phyloP scores from a whole-genome alignment of 2,888 invertebrate species.

The Amblyteles armatorius region DNA sequence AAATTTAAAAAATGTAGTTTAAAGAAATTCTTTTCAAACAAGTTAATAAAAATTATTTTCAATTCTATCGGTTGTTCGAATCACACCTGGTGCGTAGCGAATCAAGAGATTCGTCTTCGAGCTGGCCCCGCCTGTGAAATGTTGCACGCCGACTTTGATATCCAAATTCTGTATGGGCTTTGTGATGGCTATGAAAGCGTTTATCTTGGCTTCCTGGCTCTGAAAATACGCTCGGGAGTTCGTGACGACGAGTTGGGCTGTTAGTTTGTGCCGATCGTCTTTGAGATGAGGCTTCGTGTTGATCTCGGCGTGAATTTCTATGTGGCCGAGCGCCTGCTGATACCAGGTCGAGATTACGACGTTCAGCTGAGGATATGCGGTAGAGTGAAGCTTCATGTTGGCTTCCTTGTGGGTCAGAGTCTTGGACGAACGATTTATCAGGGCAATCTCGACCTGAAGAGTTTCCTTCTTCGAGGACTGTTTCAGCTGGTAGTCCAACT shows the following conservation, averaged over 20 bases:
- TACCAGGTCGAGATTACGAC: slow-evolving; percentile 80
- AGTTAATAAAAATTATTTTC: background rate
- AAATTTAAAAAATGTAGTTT: too few species aligned
- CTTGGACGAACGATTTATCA: slow-evolving; percentile 87
- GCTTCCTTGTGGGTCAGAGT: slow-evolving; percentile 88
- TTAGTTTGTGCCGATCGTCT: slow-evolving; percentile 87
- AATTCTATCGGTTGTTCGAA: background rate
- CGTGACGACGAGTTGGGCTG: slow-evolving; percentile 87
- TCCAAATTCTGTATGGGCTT: slow-evolving; percentile 89
- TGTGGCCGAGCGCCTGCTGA: slow-evolving; percentile 90
- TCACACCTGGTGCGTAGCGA: slow-evolving; percentile 86
- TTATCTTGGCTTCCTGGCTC: slow-evolving; percentile 87
- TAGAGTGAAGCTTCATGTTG: slow-evolving; percentile 89
- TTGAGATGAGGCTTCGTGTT: slow-evolving; percentile 88
- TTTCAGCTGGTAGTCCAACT: slow-evolving; percentile 89
- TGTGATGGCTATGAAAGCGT: slow-evolving; percentile 87
- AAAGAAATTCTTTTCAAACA: too few species aligned
- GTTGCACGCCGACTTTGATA: slow-evolving; percentile 87
- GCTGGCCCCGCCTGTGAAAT: slow-evolving; percentile 85
- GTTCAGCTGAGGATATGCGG: slow-evolving; percentile 89
- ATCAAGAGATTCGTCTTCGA: slow-evolving; percentile 86
- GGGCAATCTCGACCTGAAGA: slow-evolving; percentile 85
- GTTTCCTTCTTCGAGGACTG: slow-evolving; percentile 82
- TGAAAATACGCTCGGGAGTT: slow-evolving; percentile 86
- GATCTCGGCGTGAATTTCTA: slow-evolving; percentile 90